Conservation (phyloP, 2,113 vertebrate species). For the Etheostoma spectabile region DNA sequence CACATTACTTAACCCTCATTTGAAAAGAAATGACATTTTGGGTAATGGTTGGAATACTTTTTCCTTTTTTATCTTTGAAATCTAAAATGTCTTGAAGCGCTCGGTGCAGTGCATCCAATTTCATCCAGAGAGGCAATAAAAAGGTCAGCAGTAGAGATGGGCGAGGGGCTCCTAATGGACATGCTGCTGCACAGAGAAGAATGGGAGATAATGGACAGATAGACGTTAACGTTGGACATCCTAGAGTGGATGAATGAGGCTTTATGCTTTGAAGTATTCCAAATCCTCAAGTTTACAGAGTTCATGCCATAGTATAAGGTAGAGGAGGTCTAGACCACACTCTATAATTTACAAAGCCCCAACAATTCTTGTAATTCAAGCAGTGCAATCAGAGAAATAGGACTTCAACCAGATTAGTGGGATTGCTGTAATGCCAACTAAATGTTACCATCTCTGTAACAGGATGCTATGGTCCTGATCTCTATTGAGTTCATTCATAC, state of each 20-base stretch:
- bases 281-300: no score
- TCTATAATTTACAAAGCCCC: no score
- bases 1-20: neutral
- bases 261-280: no score
- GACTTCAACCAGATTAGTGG: no score
- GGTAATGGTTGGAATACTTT: neutral
- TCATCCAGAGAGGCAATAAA: neutral
- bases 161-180: slow-evolving; percentile 6
- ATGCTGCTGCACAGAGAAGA: neutral
- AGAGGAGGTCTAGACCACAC: no score
- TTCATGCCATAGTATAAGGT: no score
- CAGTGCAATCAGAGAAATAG: no score
- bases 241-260: neutral
- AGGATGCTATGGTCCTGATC: neutral
- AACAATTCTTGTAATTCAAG: no score
- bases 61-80: neutral
- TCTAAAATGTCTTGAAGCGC: neutral
- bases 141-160: neutral
- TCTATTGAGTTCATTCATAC: neutral
- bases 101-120: neutral
- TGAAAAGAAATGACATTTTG: neutral
- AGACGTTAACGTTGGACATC: neutral
- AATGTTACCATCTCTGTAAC: no score
- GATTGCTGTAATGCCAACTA: no score
- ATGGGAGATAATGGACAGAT: no score